Evolutionary conservation across 2,113 vertebrate species (phyloP).

Genomic region (Acanthisitta chloris): DNA sequence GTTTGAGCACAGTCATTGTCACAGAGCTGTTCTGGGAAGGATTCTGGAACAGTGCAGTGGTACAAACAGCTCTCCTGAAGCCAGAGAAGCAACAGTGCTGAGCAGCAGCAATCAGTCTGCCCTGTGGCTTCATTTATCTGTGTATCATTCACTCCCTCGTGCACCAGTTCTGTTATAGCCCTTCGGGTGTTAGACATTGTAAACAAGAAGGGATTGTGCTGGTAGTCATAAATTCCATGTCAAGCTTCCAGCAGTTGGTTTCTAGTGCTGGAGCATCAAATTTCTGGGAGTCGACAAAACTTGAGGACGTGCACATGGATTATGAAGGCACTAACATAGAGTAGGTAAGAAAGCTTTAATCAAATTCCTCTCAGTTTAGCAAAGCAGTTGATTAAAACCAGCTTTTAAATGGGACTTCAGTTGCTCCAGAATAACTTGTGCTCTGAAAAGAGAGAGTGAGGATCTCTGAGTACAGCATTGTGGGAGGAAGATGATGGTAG

Average conservation of each 20-base stretch:
- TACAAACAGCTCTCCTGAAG: not conserved
- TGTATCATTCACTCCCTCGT: not conserved
- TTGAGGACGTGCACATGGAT: not conserved
- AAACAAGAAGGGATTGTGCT: not conserved
- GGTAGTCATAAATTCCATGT: not conserved
- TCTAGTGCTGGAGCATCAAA: not conserved
- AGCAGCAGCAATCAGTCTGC: not conserved
- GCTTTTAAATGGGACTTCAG: not conserved
- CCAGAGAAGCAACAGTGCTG: not conserved
- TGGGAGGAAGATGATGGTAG: not conserved
- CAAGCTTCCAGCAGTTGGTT: not conserved
- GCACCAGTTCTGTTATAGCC: not conserved
- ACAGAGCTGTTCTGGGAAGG: not conserved
- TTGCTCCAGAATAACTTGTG: not conserved
- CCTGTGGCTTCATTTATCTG: not conserved
- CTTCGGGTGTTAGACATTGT: not conserved
- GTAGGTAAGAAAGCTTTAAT: not conserved
- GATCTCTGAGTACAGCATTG: not conserved
- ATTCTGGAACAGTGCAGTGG: not conserved
- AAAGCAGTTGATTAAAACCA: not conserved
- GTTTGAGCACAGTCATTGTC: rapidly evolving
- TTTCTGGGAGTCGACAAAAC: not conserved
- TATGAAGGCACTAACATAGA: not conserved
- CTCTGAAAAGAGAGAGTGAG: not conserved
- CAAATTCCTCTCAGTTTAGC: not conserved